Conservation (phyloP, 2,113 vertebrate species). For the Phalacrocorax brasilianus region DNA sequence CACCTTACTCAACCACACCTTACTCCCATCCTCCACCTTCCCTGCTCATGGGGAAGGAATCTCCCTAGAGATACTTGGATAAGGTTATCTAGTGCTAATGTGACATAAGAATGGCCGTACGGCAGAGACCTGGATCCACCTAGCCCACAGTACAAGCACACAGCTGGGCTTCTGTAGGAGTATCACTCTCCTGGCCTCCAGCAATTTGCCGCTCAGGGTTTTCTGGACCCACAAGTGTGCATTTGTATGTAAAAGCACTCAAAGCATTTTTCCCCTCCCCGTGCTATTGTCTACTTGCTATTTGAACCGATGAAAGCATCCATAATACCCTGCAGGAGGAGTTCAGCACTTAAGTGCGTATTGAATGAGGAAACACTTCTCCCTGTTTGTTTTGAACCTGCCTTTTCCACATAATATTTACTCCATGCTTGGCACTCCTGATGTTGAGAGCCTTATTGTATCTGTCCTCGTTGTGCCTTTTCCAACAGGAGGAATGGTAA, state of each 20-base stretch:
- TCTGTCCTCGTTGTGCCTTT: neutral
- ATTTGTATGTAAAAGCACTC: neutral
- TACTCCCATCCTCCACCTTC: neutral
- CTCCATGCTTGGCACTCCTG: neutral
- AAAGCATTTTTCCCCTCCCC: neutral
- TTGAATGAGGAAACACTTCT: neutral
- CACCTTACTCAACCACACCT: neutral
- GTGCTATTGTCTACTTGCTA: neutral
- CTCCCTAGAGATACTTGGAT: neutral
- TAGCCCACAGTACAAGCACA: neutral
- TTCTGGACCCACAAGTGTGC: neutral
- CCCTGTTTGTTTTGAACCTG: neutral
- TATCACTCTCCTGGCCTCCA: neutral
- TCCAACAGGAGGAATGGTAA: neutral
- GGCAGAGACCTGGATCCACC: neutral
- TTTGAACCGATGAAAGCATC: neutral
- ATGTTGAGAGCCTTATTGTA: neutral
- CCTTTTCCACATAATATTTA: neutral
- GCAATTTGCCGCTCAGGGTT: neutral
- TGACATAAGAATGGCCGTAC: neutral
- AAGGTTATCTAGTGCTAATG: slow-evolving; percentile 6
- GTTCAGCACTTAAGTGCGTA: neutral
- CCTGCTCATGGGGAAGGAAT: neutral
- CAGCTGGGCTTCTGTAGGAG: neutral
- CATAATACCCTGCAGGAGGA: neutral